Base-by-base conservation (phyloP, 2,113 vertebrate species). In the Edolisoma coerulescens region DNA sequence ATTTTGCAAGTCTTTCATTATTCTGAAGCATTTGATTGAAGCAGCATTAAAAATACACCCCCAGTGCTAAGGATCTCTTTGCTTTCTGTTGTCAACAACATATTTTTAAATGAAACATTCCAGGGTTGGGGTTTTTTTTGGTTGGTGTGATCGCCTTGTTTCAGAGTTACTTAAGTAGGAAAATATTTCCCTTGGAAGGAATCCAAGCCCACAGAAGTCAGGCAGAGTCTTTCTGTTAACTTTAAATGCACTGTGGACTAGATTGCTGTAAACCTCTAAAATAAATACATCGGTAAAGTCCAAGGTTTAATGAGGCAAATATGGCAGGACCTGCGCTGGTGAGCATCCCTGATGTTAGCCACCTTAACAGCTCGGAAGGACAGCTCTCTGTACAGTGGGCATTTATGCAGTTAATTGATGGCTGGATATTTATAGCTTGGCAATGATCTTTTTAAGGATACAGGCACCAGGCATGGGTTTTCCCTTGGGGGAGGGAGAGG, bases 151-250 rank as follows among this genome's bases (percentile, higher is more conserved):
- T 91, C 0, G 68, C 60, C 79, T 81, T 93, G 24, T 92, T 95
- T 96, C 70, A 89, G 93, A 94, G 79, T 96, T 94, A 94, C 93
- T 96, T 90, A 94, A 97, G 88, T 86, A 95, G 95, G 93, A 97
- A 96, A 96, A 90, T 90, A 96, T 96, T 96, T 96, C 90, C 56
- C 65, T 95, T 96, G 95, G 95, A 96, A 84, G 35, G 18, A 77
- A 91, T 95, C 92, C 96, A 97, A 94, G 56, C 79, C 88, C 85
- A 89, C 85, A 92, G 88, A 96, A 96, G 71, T 93, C 64, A 94
- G 79, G 88, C 93, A 90, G 87, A 94, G 71, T 44, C 68, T 78
- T 76, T 88, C 76, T 94, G 77, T 89, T 96, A 93, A 95, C 89
- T 93, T 95, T 75, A 78, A 94, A 88, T 44, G 82, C 57, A 76